Base-by-base conservation (phyloP, 2,888 invertebrate species). In the Molorchus minor region DNA sequence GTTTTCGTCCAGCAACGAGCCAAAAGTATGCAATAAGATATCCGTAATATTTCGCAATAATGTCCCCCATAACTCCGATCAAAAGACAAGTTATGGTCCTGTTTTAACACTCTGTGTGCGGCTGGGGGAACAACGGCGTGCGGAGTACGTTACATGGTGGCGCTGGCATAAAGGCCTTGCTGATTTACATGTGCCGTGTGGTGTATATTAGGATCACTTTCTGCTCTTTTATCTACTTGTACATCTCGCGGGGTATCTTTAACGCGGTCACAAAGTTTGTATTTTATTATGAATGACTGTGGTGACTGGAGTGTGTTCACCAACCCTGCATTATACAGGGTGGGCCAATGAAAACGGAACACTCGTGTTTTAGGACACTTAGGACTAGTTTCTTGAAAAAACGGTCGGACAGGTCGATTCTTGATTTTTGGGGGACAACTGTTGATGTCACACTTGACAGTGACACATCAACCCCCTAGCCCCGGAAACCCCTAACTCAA, bases 21-120 rank as follows among this genome's bases (percentile, higher is more conserved):
- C 55, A 58, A 56, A 64, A 62, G 67, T 64, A 72, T 74, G 77
- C 74, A 77, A 77, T 67, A 63, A 74, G 77, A 77, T 78, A 77
- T 76, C 75, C 63, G 71, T 70, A 75, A 77, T 77, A 76, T 72
- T 73, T 77, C 65, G 69, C 61, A 63, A 71, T 79, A 79, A 79
- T 78, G 79, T 77, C 69, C 60, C 64, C 71, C 72, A 77, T 79
- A 79, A 78, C 71, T 78, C 69, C 58, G 67, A 61, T 65, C 71
- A 69, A 72, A 68, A 64, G 67, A 68, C 74, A 69, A 76, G 72
- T 77, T 75, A 77, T 76, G 74, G 68, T 65, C 75, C 72, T 74
- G 77, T 73, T 68, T 58, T 71, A 71, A 68, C 71, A 70, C 75
- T 71, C 71, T 71, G 73, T 76, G 77, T 77, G 77, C 71, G 77